Conservation (phyloP, 2,888 invertebrate genomes). For the Conus canariensis region DNA sequence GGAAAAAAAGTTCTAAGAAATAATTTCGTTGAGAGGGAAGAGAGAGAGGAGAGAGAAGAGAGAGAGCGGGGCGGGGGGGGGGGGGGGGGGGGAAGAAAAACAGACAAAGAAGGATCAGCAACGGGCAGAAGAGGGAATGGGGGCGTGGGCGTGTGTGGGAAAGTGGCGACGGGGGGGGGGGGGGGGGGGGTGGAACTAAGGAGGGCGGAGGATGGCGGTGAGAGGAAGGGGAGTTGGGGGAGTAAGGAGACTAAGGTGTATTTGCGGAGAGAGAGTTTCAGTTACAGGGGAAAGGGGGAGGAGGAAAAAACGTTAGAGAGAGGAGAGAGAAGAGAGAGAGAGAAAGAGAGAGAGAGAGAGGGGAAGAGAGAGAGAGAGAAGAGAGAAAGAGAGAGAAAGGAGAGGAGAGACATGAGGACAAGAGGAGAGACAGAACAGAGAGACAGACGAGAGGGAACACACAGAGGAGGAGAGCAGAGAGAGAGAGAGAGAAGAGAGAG, state of each 20-base stretch:
- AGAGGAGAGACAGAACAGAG: not conserved
- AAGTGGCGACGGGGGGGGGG: no score
- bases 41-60: slow-evolving; percentile 11
- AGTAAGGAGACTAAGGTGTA: not conserved
- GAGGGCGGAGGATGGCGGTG: no score
- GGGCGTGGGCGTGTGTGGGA: no score
- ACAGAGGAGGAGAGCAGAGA: not conserved
- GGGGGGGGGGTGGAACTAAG: no score
- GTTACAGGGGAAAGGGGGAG: no score
- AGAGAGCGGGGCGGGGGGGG: not conserved
- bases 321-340: not conserved
- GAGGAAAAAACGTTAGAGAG: no score
- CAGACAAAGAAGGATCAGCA: no score
- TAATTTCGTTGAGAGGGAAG: not conserved
- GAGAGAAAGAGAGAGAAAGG: not conserved
- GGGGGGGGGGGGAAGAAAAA: no score
- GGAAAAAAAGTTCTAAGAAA: not conserved
- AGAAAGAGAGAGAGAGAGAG: not conserved
- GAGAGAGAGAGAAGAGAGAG: not conserved
- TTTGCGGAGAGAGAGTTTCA: no score
- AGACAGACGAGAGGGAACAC: not conserved
- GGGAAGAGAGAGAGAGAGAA: no score
- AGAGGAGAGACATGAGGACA: no score
- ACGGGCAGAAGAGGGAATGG: no score
- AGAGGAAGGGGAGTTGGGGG: not conserved